Conservation (phyloP, 1,140 invertebrate species). For the Nomia melanderi region DNA sequence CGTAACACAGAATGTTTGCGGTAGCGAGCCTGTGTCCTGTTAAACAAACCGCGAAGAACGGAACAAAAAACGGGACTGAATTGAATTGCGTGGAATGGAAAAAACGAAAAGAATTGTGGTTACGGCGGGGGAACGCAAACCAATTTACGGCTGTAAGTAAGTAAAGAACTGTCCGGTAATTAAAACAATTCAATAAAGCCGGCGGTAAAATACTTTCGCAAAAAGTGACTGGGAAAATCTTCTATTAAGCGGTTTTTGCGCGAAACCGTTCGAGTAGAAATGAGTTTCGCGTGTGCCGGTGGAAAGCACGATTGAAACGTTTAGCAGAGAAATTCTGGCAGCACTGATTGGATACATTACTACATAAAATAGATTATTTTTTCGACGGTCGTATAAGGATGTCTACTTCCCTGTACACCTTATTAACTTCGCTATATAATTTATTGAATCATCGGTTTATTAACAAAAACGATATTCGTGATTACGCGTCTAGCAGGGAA, state of each 20-base stretch:
- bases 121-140: not conserved
- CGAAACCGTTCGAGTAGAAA: not conserved
- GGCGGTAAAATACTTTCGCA: not conserved
- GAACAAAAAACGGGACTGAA: conserved; percentile 13
- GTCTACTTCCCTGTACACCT: not conserved
- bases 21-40: conserved; percentile 17
- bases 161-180: not conserved
- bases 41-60: conserved; percentile 34
- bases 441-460: not conserved
- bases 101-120: not conserved
- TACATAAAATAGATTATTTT: not conserved
- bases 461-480: not conserved
- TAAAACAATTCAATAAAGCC: conserved; percentile 8
- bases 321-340: not conserved
- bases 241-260: not conserved
- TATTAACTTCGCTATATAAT: not conserved
- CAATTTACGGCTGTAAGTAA: not conserved
- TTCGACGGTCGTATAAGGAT: not conserved
- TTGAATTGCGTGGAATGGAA: not conserved
- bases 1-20: conserved; percentile 28
- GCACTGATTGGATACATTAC: not conserved
- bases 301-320: not conserved
- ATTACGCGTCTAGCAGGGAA: not conserved
- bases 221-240: not conserved
- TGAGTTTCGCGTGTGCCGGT: not conserved